These are phyloP conservation scores for Phyllotreta cruciferae DNA, from an alignment of 2,888 invertebrate genomes.

Conservation along the genomic window DNA sequence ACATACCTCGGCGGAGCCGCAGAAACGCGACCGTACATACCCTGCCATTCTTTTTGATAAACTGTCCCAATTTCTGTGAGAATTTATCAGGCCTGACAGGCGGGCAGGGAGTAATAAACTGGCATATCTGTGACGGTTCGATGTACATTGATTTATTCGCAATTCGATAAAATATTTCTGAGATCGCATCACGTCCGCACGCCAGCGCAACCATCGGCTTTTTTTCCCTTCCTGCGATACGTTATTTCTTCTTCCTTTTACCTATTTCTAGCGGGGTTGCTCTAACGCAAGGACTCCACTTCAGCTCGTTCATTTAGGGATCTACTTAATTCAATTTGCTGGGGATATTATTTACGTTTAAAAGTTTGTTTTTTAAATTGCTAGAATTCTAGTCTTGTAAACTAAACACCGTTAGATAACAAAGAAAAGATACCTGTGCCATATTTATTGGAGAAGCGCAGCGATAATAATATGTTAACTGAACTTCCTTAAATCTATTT, in stretches of 20 bases:
- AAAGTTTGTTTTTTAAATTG: too few relatives aligned
- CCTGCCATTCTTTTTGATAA: conserved; percentile 32
- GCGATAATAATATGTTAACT: conserved; percentile 12
- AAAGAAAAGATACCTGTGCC: not conserved
- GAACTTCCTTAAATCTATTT: conserved; percentile 17
- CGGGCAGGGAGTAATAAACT: conserved; percentile 50
- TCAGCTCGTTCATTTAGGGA: too few relatives aligned
- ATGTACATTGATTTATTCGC: conserved; percentile 58
- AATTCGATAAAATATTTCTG: conserved; percentile 57
- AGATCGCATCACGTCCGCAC: conserved; percentile 55
- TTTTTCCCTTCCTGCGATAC: conserved; percentile 19
- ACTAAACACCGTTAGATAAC: conserved; percentile 13
- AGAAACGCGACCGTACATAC: conserved; percentile 22
- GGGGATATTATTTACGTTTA: too few relatives aligned
- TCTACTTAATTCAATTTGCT: too few relatives aligned
- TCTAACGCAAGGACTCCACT: too few relatives aligned
- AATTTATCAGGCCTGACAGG: conserved; percentile 38
- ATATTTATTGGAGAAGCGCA: not conserved
- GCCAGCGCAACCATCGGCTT: not conserved
- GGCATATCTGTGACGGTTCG: conserved; percentile 56
- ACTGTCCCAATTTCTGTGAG: conserved; percentile 40
- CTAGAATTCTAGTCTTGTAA: conserved; percentile 10
- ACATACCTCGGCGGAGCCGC: conserved; percentile 20
- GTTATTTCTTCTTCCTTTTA: too few relatives aligned
- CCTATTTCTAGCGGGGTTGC: too few relatives aligned